Evolutionary conservation across 2,888 invertebrate species (phyloP).

Genomic region (Gymnocheta viridis): DNA sequence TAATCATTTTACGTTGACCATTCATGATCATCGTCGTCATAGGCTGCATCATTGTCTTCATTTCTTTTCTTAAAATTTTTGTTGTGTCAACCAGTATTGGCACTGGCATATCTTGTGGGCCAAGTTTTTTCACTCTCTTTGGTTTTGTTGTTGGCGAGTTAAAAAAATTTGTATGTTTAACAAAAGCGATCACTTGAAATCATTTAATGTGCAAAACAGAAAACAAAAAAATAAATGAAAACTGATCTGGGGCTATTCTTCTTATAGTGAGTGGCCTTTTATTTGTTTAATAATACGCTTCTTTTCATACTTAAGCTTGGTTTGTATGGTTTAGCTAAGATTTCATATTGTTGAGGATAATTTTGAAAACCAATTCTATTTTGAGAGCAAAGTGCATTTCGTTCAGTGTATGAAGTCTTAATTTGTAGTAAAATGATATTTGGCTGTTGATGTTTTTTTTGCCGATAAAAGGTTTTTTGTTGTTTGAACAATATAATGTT

Average conservation of each 20-base stretch:
- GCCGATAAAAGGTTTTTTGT: not conserved
- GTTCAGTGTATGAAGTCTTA: constrained; percentile 46
- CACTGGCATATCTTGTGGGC: constrained; percentile 34
- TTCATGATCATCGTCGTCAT: constrained; percentile 38
- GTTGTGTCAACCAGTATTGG: constrained; percentile 1
- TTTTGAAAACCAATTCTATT: constrained; percentile 30
- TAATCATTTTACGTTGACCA: constrained; percentile 58
- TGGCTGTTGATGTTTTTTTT: not conserved
- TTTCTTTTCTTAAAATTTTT: constrained; percentile 12
- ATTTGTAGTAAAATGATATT: constrained; percentile 51
- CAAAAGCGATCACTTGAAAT: constrained; percentile 58
- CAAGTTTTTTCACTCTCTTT: constrained; percentile 22
- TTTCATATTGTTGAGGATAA: constrained; percentile 21
- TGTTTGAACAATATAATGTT: not conserved
- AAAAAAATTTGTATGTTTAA: constrained; percentile 44
- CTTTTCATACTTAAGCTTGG: constrained; percentile 29
- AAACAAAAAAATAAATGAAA: constrained; percentile 36
- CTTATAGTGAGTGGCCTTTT: constrained; percentile 12
- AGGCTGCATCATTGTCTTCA: constrained; percentile 8
- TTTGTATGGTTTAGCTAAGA: constrained; percentile 31
- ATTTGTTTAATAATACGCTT: constrained; percentile 27
- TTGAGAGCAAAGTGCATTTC: constrained; percentile 49
- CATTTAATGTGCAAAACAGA: constrained; percentile 43
- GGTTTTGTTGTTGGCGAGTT: not conserved
- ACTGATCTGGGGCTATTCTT: constrained; percentile 55